A percentile compares a stretch with the other conserved stretches of the same genome.
These are phyloP conservation scores for Digitonthophagus gazella DNA, from an alignment of 2,888 invertebrate genomes.

Conservation along the genomic window DNA sequence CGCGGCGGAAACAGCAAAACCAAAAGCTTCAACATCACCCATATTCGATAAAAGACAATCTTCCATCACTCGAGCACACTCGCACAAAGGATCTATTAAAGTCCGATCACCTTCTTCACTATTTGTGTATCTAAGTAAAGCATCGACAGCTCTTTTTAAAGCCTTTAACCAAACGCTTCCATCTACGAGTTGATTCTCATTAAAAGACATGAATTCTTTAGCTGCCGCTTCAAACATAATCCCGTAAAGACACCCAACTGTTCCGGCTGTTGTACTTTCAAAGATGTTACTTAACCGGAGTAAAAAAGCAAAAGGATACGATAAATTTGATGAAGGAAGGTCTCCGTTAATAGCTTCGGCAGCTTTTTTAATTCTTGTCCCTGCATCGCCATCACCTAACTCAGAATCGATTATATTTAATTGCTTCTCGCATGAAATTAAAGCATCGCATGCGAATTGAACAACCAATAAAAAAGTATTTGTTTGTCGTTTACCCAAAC, in stretches of 20 bases:
- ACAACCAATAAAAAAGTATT: slow-evolving; percentile 44
- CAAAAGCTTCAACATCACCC: slow-evolving; percentile 44
- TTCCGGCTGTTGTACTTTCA: slow-evolving; percentile 73
- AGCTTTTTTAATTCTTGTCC: slow-evolving; percentile 48
- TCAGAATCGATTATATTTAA: slow-evolving; percentile 68
- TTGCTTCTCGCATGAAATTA: slow-evolving; percentile 60
- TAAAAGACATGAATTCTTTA: slow-evolving; percentile 49
- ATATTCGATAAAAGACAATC: slow-evolving; percentile 34
- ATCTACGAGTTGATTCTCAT: slow-evolving; percentile 35
- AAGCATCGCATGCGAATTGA: slow-evolving; percentile 53
- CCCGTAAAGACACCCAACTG: slow-evolving; percentile 77
- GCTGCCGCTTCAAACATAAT: slow-evolving; percentile 69
- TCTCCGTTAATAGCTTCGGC: slow-evolving; percentile 40
- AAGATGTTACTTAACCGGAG: slow-evolving; percentile 57
- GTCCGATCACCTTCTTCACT: slow-evolving; percentile 64
- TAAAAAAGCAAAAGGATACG: slow-evolving; percentile 44
- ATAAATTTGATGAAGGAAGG: slow-evolving; percentile 32
- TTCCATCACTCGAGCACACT: slow-evolving; percentile 38
- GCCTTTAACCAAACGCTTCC: slow-evolving; percentile 51
- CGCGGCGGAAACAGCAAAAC: slow-evolving; percentile 46
- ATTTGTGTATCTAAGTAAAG: slow-evolving; percentile 61
- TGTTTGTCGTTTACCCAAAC: slow-evolving; percentile 37
- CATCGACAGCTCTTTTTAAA: slow-evolving; percentile 53
- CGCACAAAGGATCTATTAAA: slow-evolving; percentile 56
- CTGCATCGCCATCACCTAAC: slow-evolving; percentile 75